Evolutionary conservation across 92 coral and sea anemone genomes (phyloP).

Genomic region (Ricordea florida): DNA sequence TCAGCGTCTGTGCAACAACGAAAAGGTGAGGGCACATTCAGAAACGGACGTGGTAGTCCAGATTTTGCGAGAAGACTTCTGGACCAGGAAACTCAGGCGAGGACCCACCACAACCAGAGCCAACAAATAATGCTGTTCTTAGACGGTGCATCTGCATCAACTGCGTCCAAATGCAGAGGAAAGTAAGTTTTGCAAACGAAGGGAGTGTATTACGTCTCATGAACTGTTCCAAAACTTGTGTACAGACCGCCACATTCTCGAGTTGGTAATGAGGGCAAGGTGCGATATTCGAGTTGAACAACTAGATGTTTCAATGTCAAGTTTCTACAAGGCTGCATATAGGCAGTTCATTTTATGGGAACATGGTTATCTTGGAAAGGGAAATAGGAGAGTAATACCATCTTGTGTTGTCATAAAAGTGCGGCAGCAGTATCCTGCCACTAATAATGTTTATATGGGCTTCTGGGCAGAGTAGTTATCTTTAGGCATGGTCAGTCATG

Average conservation of each 20-base stretch:
- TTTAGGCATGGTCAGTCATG: too few species aligned
- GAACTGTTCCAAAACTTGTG: conserved; percentile 21
- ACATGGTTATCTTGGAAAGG: conserved; percentile 30
- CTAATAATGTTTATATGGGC: too few species aligned
- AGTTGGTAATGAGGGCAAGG: conserved; percentile 14
- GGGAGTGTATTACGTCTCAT: not conserved
- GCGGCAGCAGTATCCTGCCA: too few species aligned
- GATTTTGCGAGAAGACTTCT: conserved; percentile 21
- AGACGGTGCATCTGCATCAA: not conserved
- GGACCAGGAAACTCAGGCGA: not conserved
- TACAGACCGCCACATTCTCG: conserved; percentile 11
- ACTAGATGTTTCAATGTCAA: conserved; percentile 11
- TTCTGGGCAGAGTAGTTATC: too few species aligned
- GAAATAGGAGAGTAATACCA: too few species aligned
- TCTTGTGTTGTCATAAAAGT: too few species aligned
- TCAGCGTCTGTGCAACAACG: too few species aligned
- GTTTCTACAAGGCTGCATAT: conserved; percentile 23
- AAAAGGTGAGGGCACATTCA: too few species aligned
- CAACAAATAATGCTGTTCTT: not conserved
- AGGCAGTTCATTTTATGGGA: conserved; percentile 22
- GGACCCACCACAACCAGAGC: conserved; percentile 1
- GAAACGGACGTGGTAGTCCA: conserved; percentile 1
- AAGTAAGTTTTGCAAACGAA: conserved; percentile 1
- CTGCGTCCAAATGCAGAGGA: conserved; percentile 12
- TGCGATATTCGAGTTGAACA: conserved; percentile 10